Evolutionary conservation across 1,140 invertebrate species (phyloP), one percentile per base, ranked within the genome.

Genomic region (Ptiloglossa arizonensis): DNA sequence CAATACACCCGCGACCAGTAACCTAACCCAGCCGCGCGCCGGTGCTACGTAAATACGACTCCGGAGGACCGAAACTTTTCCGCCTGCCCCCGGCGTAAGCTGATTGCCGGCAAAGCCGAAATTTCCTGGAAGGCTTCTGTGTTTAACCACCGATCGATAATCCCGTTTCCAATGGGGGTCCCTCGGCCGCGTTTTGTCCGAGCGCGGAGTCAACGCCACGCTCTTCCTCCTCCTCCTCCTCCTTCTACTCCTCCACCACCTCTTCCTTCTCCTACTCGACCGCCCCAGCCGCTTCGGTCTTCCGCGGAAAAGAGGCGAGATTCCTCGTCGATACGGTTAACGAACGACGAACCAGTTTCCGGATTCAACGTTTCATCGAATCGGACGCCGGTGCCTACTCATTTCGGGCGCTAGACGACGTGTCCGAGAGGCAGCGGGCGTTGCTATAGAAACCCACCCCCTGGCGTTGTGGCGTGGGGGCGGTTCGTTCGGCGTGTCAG

Each of bases 361-460:
- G 35, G 29, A 24, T 52, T 46, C 54, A 15, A 48, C 74, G 69
- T 71, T 82, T 80, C 76, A n/a, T n/a, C 67, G 66, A 82, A 85
- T 86, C 83, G 76, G 60, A 38, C 80, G n/a, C n/a, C n/a, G 81
- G 63, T 76, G 17, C 5, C 68, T 68, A 74, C 79, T 83, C 82
- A 79, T 80, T 80, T 79, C 38, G 64, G 63, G 72, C 9, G 70
- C 48, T 56, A 63, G 76, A 75, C 83, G 83, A 82, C 85, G 79
- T 86, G 86, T 87, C 85, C 85, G 83, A 85, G 80, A 83, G 83
- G n/a, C 73, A 76, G 72, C 79, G 46, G n/a, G 5, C 44, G 85
- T 88, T 87, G 80, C 86, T 80, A 88, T 88, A 82, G 83, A 71
- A 83, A 88, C 86, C 63, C 56, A 68, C 82, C 76, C 64, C 64